Conservation (phyloP, 2,888 invertebrate species). For the Ligdia adustata region DNA sequence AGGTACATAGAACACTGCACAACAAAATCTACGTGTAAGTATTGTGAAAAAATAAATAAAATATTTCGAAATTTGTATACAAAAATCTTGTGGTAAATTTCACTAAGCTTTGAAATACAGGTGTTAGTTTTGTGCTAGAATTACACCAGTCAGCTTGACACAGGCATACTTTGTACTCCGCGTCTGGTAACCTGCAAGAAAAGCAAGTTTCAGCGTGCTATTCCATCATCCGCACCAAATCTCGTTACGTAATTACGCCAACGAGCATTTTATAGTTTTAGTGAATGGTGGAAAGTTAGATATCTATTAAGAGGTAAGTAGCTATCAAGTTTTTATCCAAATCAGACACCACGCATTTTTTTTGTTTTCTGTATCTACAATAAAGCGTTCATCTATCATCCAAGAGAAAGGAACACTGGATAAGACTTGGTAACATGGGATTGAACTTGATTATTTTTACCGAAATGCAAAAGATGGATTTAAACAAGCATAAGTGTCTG, state of each 20-base stretch:
- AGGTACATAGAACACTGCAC: too few species aligned
- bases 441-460: too few species aligned
- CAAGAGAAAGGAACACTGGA: too few species aligned
- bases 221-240: neutral
- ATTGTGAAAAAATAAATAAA: conserved; percentile 20
- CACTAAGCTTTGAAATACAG: conserved; percentile 25
- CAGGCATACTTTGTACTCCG: conserved; percentile 69
- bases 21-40: conserved; percentile 6
- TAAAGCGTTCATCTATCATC: too few species aligned
- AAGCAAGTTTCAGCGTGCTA: neutral
- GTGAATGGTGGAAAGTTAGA: neutral
- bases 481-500: too few species aligned
- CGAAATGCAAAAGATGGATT: too few species aligned
- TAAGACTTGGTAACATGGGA: too few species aligned
- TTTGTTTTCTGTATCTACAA: too few species aligned
- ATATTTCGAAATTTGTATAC: conserved; percentile 8
- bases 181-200: conserved; percentile 62
- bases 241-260: neutral
- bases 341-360: too few species aligned
- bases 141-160: conserved; percentile 76
- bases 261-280: neutral
- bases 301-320: too few species aligned
- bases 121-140: conserved; percentile 34
- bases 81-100: conserved; percentile 22
- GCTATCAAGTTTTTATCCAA: too few species aligned